Evolutionary conservation across 2,113 vertebrate genomes (phyloP), one percentile per base, ranked within the genome.

Genomic region (Callionymus lyra): DNA sequence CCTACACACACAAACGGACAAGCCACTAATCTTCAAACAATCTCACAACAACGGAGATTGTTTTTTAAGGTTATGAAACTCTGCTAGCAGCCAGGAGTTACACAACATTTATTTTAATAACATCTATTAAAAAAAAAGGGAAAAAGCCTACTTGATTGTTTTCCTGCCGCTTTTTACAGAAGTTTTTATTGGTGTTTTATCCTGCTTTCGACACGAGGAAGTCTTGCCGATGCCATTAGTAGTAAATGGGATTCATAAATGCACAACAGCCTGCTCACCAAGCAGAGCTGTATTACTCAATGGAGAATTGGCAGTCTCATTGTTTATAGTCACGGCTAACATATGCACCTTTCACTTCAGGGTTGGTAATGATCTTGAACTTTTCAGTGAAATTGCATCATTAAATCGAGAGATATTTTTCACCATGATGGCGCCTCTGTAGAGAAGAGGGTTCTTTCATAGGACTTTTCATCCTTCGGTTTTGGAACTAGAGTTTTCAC

Each of bases 321-420:
- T 61, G 60, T 61, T 67, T 70, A 53, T 54, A 51, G 50, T 42
- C 47, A 12, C 32, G 17, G 12, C 38, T 68, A 67, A 72, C 46
- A 2, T 60, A 63, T 59, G 54, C 43, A 32, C 63, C 63, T 66
- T 50, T 73, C 61, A 63, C 61, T 59, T 48, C 64, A 36, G 31
- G 40, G 16, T 39, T 41, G 47, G 49, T 56, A 63, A 72, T 65
- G 57, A 63, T 61, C 50, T 56, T 34, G 38, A 57, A 72, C 61
- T 71, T 68, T 56, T 44, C 55, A 50, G 45, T 37, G 35, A 44
- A 59, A 59, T 31, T 18, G 53, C 40, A 32, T 60, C 51, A 49
- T 70, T 70, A 65, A 63, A 60, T 11, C 5, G 5, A 11, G n/a
- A 39, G 53, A 48, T 38, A 59, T 67, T 63, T 37, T 53, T 63